Evolutionary conservation across 2,797 vertebrate species (phyloP).

Genomic region (Acipenser oxyrinchus): DNA sequence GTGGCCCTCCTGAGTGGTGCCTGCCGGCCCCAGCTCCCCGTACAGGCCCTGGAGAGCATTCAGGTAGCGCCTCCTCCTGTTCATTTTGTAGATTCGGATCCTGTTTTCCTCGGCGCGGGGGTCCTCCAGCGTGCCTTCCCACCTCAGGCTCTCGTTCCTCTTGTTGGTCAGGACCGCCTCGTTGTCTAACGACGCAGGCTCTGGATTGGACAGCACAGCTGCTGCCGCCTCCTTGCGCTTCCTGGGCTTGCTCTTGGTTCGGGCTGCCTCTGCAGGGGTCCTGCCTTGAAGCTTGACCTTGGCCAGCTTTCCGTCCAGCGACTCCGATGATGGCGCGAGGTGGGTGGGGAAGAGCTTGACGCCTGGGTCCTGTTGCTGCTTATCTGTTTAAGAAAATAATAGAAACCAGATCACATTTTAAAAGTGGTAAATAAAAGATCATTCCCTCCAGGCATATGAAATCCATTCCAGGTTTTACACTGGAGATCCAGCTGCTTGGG

Average conservation of each 20-base stretch:
- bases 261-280: slow-evolving; percentile 16
- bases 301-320: slow-evolving; percentile 19
- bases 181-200: neutral
- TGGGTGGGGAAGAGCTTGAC: slow-evolving; percentile 2
- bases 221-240: slow-evolving; percentile 17
- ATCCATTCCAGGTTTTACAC: too few species aligned
- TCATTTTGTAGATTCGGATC: slow-evolving; percentile 58
- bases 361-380: too few species aligned
- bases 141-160: slow-evolving; percentile 64
- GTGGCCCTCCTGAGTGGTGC: slow-evolving; percentile 16
- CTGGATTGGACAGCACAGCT: neutral
- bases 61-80: slow-evolving; percentile 67
- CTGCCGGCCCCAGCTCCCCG: neutral
- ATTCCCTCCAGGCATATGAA: too few species aligned
- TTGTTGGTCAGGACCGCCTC: slow-evolving; percentile 25
- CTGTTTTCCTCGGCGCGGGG: slow-evolving; percentile 67
- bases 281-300: slow-evolving; percentile 25
- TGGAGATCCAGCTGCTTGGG: too few species aligned
- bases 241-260: slow-evolving; percentile 20
- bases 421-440: too few species aligned
- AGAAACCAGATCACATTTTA: too few species aligned
- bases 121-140: slow-evolving; percentile 72
- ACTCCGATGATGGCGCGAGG: slow-evolving; percentile 12
- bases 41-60: slow-evolving; percentile 47
- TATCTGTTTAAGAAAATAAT: too few species aligned